A percentile compares a stretch with the other conserved stretches of the same genome.
Conservation (phyloP, 2,888 invertebrate genomes). For the Diarsia mendica region DNA sequence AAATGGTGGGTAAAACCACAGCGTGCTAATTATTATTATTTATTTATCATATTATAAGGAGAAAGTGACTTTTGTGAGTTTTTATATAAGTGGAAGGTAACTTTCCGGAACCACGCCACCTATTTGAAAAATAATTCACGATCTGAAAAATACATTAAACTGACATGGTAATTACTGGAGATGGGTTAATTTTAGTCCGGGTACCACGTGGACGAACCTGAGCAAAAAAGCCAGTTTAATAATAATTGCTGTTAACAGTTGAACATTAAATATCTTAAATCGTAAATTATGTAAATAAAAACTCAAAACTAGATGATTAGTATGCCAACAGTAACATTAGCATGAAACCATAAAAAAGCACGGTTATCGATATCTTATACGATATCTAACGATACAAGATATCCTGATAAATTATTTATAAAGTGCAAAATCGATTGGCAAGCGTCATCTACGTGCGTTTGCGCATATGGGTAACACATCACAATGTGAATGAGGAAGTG, state of each 20-base stretch:
- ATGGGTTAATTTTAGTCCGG: too few species aligned
- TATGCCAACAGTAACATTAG: conserved; percentile 28
- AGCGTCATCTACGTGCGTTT: conserved; percentile 45
- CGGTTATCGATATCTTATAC: conserved; percentile 11
- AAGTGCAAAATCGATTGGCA: conserved; percentile 54
- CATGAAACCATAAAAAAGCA: conserved; percentile 40
- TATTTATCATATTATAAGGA: neutral
- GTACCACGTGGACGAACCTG: neutral
- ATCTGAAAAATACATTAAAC: neutral
- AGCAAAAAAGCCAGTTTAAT: neutral
- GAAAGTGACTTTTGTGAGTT: neutral
- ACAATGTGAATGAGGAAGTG: conserved; percentile 55
- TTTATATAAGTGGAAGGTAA: neutral
- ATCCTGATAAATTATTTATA: conserved; percentile 60
- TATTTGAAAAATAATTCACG: neutral
- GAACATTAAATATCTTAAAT: neutral
- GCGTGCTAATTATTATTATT: too few species aligned
- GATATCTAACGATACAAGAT: conserved; percentile 35
- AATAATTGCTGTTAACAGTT: neutral
- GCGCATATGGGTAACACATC: conserved; percentile 38
- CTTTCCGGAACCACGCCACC: neutral
- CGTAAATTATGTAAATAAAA: conserved; percentile 5
- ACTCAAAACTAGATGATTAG: conserved; percentile 9
- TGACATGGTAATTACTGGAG: too few species aligned
- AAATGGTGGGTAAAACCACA: neutral